Base-by-base conservation (phyloP, 1,140 invertebrate species). In the Tigriopus japonicus region DNA sequence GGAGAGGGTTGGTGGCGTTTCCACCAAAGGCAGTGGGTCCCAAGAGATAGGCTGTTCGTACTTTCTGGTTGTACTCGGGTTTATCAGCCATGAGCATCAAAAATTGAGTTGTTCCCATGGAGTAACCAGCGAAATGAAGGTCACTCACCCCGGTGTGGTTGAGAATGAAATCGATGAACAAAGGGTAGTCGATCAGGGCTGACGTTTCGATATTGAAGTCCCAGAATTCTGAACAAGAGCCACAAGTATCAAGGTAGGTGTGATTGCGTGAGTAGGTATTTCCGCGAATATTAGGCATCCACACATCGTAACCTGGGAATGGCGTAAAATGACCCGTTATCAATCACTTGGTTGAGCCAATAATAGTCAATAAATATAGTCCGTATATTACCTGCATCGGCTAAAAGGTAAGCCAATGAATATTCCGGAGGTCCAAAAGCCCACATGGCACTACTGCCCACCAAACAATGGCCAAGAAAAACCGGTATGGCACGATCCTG, bases 71-170 rank as follows among this genome's bases (percentile, higher is more conserved):
- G 21, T 49, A 49, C 45, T 49, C 45, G n/a, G 45, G 45, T 21
- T 21, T 49, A 17, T 49, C 45, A 10, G 45, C n/a, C n/a, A 49
- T 15, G 21, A 49, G 21, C 45, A 49, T 79, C 64, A 77, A 81
- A 66, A 81, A 81, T 3, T 75, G 67, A 3, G 80, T 79, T 0
- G 81, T 84, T 21, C 62, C 73, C 67, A 79, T 75, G 0, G 80
- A 81, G 65, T 80, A 77, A 0, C 79, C 80, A 12, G 81, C 73
- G 63, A 84, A 86, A 65, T 77, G 77, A 0, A 89, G 65, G 60
- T 78, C 71, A 17, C 72, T 64, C 60, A 75, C 69, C 2, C 74
- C 73, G 0, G 84, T 84, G 12, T 70, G 66, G n/a, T 78, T 74
- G 24, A 83, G 64, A 6, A 83, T 49, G n/a, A 17, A 17, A 12